These are phyloP conservation scores for Drosophila koepferae DNA, from an alignment of 2,888 invertebrate species.

Conservation along the genomic window DNA sequence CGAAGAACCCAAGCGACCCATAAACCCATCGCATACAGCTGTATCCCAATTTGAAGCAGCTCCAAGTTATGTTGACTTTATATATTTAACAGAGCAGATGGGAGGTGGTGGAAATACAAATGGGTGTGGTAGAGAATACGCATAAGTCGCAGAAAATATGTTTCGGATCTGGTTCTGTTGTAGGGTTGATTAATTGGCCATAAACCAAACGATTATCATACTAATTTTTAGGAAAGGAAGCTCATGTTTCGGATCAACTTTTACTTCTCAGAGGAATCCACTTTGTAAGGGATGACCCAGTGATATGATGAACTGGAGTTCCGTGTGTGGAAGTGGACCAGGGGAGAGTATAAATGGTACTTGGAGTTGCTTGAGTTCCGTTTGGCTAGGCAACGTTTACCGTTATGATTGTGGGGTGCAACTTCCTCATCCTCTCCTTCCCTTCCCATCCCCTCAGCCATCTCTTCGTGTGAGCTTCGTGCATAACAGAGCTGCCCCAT, in stretches of 20 bases:
- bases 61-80: constrained; percentile 46
- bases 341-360: constrained; percentile 23
- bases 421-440: constrained; percentile 20
- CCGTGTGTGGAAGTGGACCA: constrained; percentile 7
- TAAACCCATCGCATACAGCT: constrained; percentile 60
- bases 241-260: constrained; percentile 4
- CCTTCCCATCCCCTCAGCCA: background rate
- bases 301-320: background rate
- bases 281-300: constrained; percentile 1
- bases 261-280: constrained; percentile 15
- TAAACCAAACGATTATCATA: constrained; percentile 72
- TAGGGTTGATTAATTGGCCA: constrained; percentile 69
- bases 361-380: constrained; percentile 32
- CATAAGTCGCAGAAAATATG: constrained; percentile 31
- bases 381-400: constrained; percentile 57
- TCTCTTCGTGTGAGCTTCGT: too few species aligned
- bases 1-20: constrained; percentile 40
- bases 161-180: constrained; percentile 14
- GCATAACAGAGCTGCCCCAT: constrained; percentile 56
- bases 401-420: constrained; percentile 67
- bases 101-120: background rate
- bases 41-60: constrained; percentile 47
- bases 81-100: constrained; percentile 19
- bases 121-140: constrained; percentile 42
- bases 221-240: constrained; percentile 27